Evolutionary conservation across 2,797 vertebrate genomes (phyloP).

Genomic region (Pelobates cultripes): DNA sequence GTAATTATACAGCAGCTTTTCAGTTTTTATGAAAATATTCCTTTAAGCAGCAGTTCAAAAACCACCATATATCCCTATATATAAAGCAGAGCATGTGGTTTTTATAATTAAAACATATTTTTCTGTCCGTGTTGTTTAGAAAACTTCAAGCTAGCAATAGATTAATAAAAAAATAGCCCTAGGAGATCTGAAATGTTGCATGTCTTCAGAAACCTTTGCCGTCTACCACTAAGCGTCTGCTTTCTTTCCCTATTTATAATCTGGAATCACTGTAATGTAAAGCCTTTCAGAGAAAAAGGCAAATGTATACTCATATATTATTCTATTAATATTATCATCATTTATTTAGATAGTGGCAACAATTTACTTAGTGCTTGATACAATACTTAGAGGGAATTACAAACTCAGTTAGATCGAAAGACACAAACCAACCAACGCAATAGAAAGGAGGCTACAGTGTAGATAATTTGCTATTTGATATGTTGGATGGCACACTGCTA

Average conservation of each 20-base stretch:
- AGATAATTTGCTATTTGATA: too few species aligned
- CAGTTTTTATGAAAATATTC: too few species aligned
- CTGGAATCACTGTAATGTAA: not conserved
- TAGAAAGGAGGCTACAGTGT: too few species aligned
- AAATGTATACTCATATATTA: not conserved
- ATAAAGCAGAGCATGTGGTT: slow-evolving; percentile 23
- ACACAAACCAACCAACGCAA: too few species aligned
- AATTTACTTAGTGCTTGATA: not conserved
- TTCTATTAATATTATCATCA: not conserved
- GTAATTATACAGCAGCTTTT: too few species aligned
- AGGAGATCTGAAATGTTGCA: slow-evolving; percentile 13
- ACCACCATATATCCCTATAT: not conserved
- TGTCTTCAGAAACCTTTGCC: slow-evolving; percentile 2
- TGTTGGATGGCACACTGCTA: too few species aligned
- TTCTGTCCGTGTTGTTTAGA: slow-evolving; percentile 24
- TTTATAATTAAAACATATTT: slow-evolving; percentile 45
- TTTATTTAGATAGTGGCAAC: not conserved
- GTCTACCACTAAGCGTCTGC: not conserved
- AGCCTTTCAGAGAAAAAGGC: not conserved
- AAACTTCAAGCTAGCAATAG: slow-evolving; percentile 24
- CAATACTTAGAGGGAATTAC: not conserved
- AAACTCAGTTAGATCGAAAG: too few species aligned
- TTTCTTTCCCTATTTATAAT: slow-evolving; percentile 9
- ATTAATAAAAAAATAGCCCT: slow-evolving; percentile 43
- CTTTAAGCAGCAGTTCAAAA: too few species aligned